Conservation (phyloP, 2,113 vertebrate genomes). For the Nymphicus hollandicus region DNA sequence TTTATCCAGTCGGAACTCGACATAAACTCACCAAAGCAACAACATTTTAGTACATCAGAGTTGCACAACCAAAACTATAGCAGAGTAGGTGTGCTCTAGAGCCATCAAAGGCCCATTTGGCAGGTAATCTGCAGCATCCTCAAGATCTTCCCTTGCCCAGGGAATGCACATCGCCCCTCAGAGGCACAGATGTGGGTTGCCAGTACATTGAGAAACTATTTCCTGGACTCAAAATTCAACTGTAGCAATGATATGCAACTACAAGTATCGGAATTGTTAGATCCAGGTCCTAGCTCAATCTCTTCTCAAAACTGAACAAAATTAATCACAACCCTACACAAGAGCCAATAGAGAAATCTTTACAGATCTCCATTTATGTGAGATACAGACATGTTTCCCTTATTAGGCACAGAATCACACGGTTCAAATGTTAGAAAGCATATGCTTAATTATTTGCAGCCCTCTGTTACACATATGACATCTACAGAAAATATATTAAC, state of each 20-base stretch:
- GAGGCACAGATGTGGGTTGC: neutral
- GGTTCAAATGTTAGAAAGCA: neutral
- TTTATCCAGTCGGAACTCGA: neutral
- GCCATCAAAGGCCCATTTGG: neutral
- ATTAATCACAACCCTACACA: neutral
- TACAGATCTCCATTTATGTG: neutral
- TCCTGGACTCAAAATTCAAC: neutral
- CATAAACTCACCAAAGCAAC: neutral
- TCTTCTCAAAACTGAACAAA: neutral
- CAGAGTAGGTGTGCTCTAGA: neutral
- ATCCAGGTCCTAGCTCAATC: neutral
- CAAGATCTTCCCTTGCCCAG: neutral
- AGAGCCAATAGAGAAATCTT: neutral
- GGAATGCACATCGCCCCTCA: neutral
- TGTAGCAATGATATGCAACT: neutral
- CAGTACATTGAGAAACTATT: neutral
- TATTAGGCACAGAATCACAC: neutral
- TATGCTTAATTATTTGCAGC: neutral
- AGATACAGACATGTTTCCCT: neutral
- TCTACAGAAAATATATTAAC: neutral
- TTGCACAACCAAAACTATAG: neutral
- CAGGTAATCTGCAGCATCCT: neutral
- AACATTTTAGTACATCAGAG: neutral
- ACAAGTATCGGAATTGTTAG: neutral
- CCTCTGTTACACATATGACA: neutral